Percentiles rank a stretch among this genome's conserved stretches.
Evolutionary conservation across 2,888 invertebrate species (phyloP).

Genomic region (Tinea pellionella): DNA sequence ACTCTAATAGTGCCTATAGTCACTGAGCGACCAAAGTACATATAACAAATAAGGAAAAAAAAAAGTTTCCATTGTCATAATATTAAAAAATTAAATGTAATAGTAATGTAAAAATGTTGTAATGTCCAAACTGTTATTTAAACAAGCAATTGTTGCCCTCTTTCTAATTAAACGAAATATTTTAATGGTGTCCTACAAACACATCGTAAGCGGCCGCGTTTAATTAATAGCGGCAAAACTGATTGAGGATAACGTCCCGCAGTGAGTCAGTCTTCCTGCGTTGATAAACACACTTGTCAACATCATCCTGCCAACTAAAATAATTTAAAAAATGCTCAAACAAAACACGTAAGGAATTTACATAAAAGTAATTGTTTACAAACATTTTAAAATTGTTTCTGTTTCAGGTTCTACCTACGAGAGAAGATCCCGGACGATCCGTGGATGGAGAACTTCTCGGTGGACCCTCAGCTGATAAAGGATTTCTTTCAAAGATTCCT

Average conservation of each 20-base stretch:
- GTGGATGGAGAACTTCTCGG: constrained; percentile 89
- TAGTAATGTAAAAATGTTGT: no score
- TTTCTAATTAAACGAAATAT: no score
- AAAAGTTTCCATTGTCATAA: no score
- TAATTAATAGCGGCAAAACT: constrained; percentile 20
- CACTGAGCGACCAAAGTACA: no score
- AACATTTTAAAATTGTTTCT: background rate
- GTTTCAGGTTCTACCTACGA: constrained; percentile 82
- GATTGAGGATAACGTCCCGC: constrained; percentile 51
- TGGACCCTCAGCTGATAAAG: constrained; percentile 91
- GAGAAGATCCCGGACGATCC: constrained; percentile 87
- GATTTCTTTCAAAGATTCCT: constrained; percentile 93
- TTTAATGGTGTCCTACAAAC: constrained; percentile 6
- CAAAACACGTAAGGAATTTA: background rate
- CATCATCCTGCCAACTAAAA: constrained; percentile 58
- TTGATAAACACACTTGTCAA: constrained; percentile 40
- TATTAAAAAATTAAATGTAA: no score
- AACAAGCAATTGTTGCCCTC: no score
- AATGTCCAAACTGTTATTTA: no score
- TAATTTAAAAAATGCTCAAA: background rate
- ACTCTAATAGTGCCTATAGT: no score
- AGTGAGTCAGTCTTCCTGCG: constrained; percentile 63
- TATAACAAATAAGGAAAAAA: no score
- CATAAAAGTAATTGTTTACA: background rate
- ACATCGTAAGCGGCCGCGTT: background rate